Percentiles rank a stretch among this genome's conserved stretches.
Evolutionary conservation across 2,113 vertebrate species (phyloP).

Genomic region (Podarcis raffonei): DNA sequence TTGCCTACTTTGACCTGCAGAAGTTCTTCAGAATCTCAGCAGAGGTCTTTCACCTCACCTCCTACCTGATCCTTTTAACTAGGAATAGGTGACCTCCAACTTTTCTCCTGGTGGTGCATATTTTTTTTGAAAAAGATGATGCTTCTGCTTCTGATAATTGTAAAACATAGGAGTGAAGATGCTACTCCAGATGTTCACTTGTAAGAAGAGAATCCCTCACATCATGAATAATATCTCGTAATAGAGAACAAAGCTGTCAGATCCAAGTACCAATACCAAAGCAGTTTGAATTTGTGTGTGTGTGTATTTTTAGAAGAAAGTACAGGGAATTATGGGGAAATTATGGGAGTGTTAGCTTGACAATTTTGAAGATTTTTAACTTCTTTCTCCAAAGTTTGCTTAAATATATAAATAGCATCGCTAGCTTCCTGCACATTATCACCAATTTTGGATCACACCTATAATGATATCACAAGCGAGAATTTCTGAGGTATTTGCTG

Average conservation of each 20-base stretch:
- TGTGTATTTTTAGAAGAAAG: constrained; percentile 49
- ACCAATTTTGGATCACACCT: constrained; percentile 72
- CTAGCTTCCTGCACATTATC: constrained; percentile 21
- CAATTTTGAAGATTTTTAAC: constrained; percentile 59
- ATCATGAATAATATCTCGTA: constrained; percentile 59
- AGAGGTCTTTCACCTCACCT: too few species aligned
- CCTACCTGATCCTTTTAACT: too few species aligned
- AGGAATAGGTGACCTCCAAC: constrained; percentile 17
- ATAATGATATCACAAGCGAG: constrained; percentile 67
- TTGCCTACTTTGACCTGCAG: too few species aligned
- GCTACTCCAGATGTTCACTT: constrained; percentile 63
- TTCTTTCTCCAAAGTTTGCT: constrained; percentile 64
- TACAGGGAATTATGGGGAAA: constrained; percentile 65
- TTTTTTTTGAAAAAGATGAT: background rate
- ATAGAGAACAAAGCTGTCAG: constrained; percentile 71
- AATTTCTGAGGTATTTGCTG: constrained; percentile 69
- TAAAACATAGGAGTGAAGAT: constrained; percentile 66
- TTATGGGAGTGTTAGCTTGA: constrained; percentile 63
- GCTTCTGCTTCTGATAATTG: constrained; percentile 37
- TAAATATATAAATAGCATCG: constrained; percentile 67
- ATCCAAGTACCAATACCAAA: constrained; percentile 36
- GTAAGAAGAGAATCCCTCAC: constrained; percentile 66
- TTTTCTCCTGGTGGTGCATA: constrained; percentile 60
- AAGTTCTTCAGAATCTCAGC: too few species aligned
- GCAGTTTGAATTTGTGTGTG: constrained; percentile 47